Conservation (phyloP, 2,797 vertebrate genomes). For the Enteromius trimaculatus region DNA sequence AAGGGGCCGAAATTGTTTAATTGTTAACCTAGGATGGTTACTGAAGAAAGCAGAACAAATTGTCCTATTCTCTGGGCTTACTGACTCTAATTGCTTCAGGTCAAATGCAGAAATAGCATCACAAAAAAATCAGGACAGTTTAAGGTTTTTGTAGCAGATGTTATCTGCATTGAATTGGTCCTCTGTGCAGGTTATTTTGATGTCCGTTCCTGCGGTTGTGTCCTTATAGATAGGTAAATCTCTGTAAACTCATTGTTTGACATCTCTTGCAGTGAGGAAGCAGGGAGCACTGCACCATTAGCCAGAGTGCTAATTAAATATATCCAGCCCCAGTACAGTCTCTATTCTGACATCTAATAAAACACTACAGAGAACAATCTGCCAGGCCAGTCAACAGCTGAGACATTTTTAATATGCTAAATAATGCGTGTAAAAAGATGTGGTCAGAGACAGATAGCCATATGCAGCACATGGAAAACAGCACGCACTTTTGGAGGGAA, state of each 20-base stretch:
- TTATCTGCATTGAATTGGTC: background rate
- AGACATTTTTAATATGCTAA: slow-evolving; percentile 12
- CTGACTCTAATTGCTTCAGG: background rate
- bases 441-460: slow-evolving; percentile 7
- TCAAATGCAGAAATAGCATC: slow-evolving; percentile 22
- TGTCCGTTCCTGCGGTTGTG: slow-evolving; percentile 14
- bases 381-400: background rate
- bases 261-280: slow-evolving; percentile 25
- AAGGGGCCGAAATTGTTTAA: background rate
- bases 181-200: slow-evolving; percentile 22
- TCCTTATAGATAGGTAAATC: slow-evolving; percentile 28
- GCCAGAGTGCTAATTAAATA: slow-evolving; percentile 48
- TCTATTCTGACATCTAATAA: slow-evolving; percentile 38
- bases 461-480: background rate
- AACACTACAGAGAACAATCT: slow-evolving; percentile 34
- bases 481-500: background rate
- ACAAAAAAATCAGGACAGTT: background rate
- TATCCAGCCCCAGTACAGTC: slow-evolving; percentile 33
- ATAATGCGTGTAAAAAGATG: slow-evolving; percentile 11
- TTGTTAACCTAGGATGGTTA: background rate
- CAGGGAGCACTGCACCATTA: slow-evolving; percentile 33
- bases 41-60: background rate
- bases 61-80: background rate
- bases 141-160: background rate
- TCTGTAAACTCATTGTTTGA: slow-evolving; percentile 44